Evolutionary conservation across 2,888 invertebrate species (phyloP).

Genomic region (Agrilus mali): DNA sequence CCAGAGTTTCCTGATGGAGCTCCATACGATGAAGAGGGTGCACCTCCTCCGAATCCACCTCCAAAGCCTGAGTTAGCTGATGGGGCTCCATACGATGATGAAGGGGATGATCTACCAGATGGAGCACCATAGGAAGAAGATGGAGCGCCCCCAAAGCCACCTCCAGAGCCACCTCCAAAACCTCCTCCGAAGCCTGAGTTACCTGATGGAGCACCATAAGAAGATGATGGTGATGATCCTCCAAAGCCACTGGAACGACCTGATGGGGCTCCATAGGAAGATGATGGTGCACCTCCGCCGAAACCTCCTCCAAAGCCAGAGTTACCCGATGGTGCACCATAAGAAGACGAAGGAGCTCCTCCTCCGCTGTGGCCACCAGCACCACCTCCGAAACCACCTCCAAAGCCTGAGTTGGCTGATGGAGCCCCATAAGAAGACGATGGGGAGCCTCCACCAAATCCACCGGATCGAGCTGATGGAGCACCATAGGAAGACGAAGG

Average conservation of each 20-base stretch:
- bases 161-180: conserved; percentile 23
- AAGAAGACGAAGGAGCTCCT: conserved; percentile 26
- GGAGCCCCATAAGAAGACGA: conserved; percentile 25
- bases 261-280: conserved; percentile 24
- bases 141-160: conserved; percentile 15
- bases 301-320: conserved; percentile 8
- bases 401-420: conserved; percentile 26
- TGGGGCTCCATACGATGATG: conserved; percentile 14
- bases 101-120: conserved; percentile 17
- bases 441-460: conserved; percentile 17
- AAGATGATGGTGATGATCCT: conserved; percentile 23
- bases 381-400: conserved; percentile 28
- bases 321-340: conserved; percentile 20
- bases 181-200: conserved; percentile 16
- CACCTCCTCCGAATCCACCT: conserved; percentile 19
- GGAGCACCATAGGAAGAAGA: conserved; percentile 14
- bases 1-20: conserved; percentile 26
- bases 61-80: not conserved
- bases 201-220: conserved; percentile 23
- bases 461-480: conserved; percentile 5
- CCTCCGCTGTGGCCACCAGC: conserved; percentile 21
- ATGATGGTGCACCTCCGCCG: conserved; percentile 24
- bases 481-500: conserved; percentile 11
- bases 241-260: conserved; percentile 9
- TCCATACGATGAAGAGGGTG: conserved; percentile 15